A percentile compares a stretch with the other conserved stretches of the same genome.
Conservation (phyloP, 2,797 vertebrate species). For the Chrysocyon brachyurus region DNA sequence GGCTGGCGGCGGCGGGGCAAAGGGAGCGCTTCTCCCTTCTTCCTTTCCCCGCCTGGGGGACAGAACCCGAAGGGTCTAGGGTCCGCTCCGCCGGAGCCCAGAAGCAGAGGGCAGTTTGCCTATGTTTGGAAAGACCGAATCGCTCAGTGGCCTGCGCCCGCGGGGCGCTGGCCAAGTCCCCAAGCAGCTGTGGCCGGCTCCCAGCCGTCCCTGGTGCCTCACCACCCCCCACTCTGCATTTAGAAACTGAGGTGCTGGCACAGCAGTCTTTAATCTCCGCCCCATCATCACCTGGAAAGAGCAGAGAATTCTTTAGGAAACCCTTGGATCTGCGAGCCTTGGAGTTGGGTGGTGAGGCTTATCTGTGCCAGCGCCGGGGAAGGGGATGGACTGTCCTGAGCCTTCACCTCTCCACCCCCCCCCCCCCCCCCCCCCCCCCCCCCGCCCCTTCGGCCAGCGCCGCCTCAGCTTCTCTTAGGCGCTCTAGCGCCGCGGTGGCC, state of each 20-base stretch:
- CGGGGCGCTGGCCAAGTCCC: not conserved
- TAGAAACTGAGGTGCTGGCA: not conserved
- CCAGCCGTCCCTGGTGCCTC: not conserved
- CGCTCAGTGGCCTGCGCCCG: not conserved
- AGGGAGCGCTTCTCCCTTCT: not conserved
- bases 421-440: too few species aligned
- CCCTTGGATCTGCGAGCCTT: not conserved
- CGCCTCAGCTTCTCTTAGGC: not conserved
- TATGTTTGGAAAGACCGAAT: constrained; percentile 17
- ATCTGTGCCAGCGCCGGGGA: not conserved
- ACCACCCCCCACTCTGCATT: not conserved
- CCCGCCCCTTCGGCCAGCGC: not conserved
- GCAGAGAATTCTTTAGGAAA: not conserved
- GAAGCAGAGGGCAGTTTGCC: not conserved
- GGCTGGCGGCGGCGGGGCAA: not conserved
- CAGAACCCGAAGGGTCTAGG: not conserved
- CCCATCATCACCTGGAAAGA: not conserved
- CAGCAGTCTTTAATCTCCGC: not conserved
- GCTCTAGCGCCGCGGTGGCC: not conserved
- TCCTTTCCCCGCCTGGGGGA: not conserved
- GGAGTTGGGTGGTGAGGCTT: not conserved
- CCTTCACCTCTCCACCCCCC: not conserved
- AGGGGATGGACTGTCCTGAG: not conserved
- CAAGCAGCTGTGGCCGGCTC: not conserved
- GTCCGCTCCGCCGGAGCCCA: not conserved